Base-by-base conservation (phyloP, 1,140 invertebrate species). In the Epicauta chinensis region DNA sequence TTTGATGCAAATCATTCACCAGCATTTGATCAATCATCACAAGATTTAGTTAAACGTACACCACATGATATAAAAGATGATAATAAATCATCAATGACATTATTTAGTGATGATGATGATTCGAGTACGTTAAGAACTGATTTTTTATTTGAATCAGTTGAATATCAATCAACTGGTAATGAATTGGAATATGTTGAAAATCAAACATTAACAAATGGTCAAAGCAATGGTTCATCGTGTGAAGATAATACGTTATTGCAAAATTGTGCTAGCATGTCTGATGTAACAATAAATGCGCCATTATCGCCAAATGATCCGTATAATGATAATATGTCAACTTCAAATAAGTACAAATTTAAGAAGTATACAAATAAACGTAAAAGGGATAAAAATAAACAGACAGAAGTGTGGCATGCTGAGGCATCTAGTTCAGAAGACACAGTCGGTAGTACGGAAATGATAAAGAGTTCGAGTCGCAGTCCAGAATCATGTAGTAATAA, bases 1-100 rank as follows among this genome's bases (percentile, higher is more conserved):
- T 83, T 87, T 57, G 81, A 81, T 54, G 56, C 66, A 2, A 70
- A 71, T 55, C 66, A 71, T 60, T 71, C 69, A 3, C 69, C 69
- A 4, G 67, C 65, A 2, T 71, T 68, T 51, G 67, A 69, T 49
- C 68, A 70, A 35, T 47, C 57, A 11, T 66, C 64, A 6, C 68
- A 68, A 55, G 66, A 69, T 43, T 42, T 66, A 2, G 41, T 61
- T 14, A 63, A 63, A 46, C 37, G 59, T 15, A 15, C 51, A 1
- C 15, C 37, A 7, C 40, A 34, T 3, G 7, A 59, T 12, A 46
- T 46, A 4, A 49, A 49, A 36, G 46, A 49, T 40, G 46, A 49
- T 23, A 49, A 49, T 31, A 49, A 49, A 30, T n/a, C 32, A 34
- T 31, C 17, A 14, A 49, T 69, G 39, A 63, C 64, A 32, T 57